Conservation (phyloP, 2,888 invertebrate species). For the Lobophora halterata region DNA sequence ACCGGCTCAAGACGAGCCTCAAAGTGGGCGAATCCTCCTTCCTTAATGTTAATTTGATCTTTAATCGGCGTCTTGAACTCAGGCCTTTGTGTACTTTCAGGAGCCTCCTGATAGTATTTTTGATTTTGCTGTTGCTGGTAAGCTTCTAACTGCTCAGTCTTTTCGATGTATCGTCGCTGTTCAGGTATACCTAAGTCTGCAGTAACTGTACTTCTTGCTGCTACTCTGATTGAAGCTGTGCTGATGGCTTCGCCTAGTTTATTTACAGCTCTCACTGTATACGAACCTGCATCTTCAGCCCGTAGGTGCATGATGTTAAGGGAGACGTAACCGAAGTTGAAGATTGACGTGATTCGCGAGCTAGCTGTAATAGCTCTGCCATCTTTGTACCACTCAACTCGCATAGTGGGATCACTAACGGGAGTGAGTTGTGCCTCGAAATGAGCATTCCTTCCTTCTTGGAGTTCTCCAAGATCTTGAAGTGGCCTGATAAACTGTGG, state of each 20-base stretch:
- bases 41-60: constrained; percentile 91
- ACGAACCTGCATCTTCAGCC: constrained; percentile 98
- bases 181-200: constrained; percentile 93
- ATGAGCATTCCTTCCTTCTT: constrained; percentile 95
- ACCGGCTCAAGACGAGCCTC: constrained; percentile 97
- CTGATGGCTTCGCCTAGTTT: constrained; percentile 94
- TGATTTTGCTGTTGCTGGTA: constrained; percentile 91
- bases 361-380: constrained; percentile 97
- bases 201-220: constrained; percentile 90
- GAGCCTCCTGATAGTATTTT: constrained; percentile 89
- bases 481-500: constrained; percentile 94
- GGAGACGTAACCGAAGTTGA: constrained; percentile 99
- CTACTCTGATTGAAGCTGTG: constrained; percentile 88
- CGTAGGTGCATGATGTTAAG: constrained; percentile 99
- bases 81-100: constrained; percentile 89
- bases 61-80: constrained; percentile 94
- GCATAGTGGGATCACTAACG: constrained; percentile 95
- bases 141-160: constrained; percentile 94
- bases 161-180: constrained; percentile 94
- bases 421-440: constrained; percentile 96
- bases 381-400: constrained; percentile 97
- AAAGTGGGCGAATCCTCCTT: constrained; percentile 97
- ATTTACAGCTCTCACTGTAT: constrained; percentile 95
- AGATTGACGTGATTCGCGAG: constrained; percentile 97
- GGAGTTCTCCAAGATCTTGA: constrained; percentile 91